A percentile compares a stretch with the other conserved stretches of the same genome.
These are phyloP conservation scores for Lathamus discolor DNA, from an alignment of 2,113 vertebrate species.

Conservation along the genomic window DNA sequence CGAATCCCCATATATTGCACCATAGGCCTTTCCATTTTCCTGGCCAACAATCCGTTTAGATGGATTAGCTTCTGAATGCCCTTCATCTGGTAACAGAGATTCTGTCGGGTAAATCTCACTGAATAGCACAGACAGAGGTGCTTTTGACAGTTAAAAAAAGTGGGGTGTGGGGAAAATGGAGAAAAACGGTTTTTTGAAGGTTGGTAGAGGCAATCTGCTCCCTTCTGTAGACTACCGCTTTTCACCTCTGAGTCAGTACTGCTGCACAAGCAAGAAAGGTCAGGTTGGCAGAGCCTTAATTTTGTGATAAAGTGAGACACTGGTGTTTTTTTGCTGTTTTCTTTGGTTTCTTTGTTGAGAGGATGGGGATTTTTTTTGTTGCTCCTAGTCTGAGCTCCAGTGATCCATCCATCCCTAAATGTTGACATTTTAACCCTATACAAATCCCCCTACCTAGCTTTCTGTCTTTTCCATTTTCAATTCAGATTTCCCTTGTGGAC, in stretches of 20 bases:
- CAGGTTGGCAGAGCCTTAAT: not conserved
- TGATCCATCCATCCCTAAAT: slow-evolving; percentile 47
- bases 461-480: slow-evolving; percentile 56
- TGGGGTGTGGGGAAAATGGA: fast-evolving
- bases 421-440: slow-evolving; percentile 39
- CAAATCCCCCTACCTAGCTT: slow-evolving; percentile 15
- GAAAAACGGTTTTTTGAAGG: not conserved
- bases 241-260: not conserved
- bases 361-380: not conserved
- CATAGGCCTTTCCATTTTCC: not conserved
- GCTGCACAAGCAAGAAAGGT: not conserved
- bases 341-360: not conserved
- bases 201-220: not conserved
- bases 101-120: not conserved
- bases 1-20: not conserved
- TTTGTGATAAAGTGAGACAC: not conserved
- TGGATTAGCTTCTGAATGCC: not conserved
- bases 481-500: slow-evolving; percentile 21
- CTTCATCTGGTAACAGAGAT: not conserved
- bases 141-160: not conserved
- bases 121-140: not conserved
- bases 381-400: not conserved
- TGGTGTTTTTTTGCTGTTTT: not conserved
- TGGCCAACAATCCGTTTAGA: not conserved
- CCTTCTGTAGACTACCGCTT: not conserved